Conservation (phyloP, 2,113 vertebrate species). For the Martes martes region DNA sequence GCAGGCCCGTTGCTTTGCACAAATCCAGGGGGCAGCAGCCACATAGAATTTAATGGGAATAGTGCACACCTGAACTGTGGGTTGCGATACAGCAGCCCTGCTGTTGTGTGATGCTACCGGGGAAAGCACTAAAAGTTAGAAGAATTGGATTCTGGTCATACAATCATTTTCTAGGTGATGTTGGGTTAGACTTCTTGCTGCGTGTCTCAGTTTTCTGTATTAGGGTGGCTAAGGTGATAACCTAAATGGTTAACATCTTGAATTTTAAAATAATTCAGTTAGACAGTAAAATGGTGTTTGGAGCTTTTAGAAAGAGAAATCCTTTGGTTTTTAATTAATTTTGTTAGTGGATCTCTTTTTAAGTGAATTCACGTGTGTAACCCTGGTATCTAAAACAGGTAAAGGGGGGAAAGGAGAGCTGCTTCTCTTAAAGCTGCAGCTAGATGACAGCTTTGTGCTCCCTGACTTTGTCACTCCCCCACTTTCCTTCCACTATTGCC, state of each 20-base stretch:
- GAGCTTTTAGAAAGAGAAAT: not conserved
- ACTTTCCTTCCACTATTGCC: not conserved
- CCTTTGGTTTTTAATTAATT: not conserved
- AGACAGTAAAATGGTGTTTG: not conserved
- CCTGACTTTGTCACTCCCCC: not conserved
- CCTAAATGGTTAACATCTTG: not conserved
- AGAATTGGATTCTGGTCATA: not conserved
- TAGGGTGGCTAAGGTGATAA: not conserved
- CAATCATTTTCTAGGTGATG: not conserved
- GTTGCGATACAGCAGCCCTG: not conserved
- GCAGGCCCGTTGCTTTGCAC: constrained; percentile 18
- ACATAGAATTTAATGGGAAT: not conserved
- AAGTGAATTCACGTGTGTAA: not conserved
- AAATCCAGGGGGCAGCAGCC: constrained; percentile 58
- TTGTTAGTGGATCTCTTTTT: not conserved
- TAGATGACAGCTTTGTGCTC: not conserved
- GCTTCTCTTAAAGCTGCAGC: not conserved
- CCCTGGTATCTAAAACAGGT: not conserved
- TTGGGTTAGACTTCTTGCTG: not conserved
- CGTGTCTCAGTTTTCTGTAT: not conserved
- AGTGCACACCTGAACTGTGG: not conserved
- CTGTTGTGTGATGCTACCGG: not conserved
- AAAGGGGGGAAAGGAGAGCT: not conserved
- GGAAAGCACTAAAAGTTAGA: not conserved
- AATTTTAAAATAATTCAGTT: not conserved